phyloP scores from a whole-genome alignment of 2,797 vertebrate species.

The Acrossocheilus wenchowensis region DNA sequence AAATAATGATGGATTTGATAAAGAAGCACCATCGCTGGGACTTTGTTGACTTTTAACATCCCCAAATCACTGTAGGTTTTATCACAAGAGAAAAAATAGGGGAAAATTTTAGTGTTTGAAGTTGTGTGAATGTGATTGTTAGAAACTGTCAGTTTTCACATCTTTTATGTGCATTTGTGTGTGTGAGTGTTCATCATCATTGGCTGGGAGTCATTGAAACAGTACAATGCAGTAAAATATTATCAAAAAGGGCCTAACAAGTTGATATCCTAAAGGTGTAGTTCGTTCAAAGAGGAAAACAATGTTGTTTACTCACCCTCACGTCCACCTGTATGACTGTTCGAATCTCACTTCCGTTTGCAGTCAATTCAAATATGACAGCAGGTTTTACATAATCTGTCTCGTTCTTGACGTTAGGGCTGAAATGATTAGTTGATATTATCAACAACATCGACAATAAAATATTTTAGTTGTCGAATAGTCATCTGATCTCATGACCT shows the following conservation, averaged over 20 bases:
- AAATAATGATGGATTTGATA: neutral
- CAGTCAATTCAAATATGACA: neutral
- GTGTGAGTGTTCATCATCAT: slow-evolving; percentile 11
- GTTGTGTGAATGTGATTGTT: neutral
- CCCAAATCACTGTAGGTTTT: neutral
- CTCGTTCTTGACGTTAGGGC: neutral
- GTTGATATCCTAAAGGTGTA: neutral
- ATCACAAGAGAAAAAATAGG: neutral
- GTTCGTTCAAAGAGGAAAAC: neutral
- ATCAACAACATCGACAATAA: neutral
- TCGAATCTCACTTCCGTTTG: neutral
- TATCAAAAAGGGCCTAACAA: neutral
- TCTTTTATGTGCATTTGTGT: slow-evolving; percentile 21
- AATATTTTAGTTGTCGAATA: no score
- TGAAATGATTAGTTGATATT: neutral
- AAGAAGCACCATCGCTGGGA: neutral
- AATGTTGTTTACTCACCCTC: neutral
- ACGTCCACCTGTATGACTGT: neutral
- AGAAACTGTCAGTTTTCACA: slow-evolving; percentile 12
- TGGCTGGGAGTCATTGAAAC: neutral
- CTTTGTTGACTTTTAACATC: neutral
- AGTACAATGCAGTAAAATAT: slow-evolving; percentile 39
- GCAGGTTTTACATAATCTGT: neutral
- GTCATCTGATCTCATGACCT: no score
- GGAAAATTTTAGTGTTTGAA: neutral